Percentiles rank a stretch among this genome's conserved stretches.
These are phyloP conservation scores for Aleiodes alternator DNA, from an alignment of 2,888 invertebrate species.

Conservation along the genomic window DNA sequence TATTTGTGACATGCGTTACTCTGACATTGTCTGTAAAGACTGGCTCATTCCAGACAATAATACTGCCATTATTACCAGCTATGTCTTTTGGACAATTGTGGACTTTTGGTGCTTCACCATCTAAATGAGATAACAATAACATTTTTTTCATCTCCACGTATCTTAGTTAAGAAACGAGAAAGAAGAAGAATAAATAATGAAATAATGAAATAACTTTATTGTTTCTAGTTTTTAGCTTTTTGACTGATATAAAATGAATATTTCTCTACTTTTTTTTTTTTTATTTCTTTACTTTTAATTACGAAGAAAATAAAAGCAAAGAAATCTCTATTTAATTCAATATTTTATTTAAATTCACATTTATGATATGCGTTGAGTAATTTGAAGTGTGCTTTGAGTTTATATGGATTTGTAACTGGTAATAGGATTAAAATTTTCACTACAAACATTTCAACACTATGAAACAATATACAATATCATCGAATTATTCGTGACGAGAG, in stretches of 20 bases:
- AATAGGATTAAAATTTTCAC: not conserved
- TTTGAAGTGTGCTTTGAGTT: no score
- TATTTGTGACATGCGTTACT: constrained; percentile 73
- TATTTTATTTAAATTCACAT: no score
- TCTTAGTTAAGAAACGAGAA: not conserved
- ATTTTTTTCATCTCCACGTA: not conserved
- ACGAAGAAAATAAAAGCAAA: no score
- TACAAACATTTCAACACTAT: constrained; percentile 4
- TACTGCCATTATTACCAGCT: constrained; percentile 69
- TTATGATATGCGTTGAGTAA: no score
- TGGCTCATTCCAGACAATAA: constrained; percentile 76
- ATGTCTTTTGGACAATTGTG: constrained; percentile 76
- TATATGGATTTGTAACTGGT: not conserved
- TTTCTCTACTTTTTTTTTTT: no score
- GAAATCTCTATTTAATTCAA: no score
- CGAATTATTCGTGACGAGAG: constrained; percentile 21
- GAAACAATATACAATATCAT: constrained; percentile 3
- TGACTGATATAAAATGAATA: not conserved
- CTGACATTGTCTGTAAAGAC: constrained; percentile 76
- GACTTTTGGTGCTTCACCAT: constrained; percentile 76
- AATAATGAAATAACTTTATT: not conserved
- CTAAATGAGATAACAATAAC: constrained; percentile 63
- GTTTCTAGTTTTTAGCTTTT: no score
- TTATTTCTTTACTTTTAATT: no score
- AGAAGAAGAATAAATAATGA: no score